Percentiles rank a stretch among this genome's conserved stretches.
phyloP scores from a whole-genome alignment of 2,888 invertebrate species.

The Pseudococcus viburni region DNA sequence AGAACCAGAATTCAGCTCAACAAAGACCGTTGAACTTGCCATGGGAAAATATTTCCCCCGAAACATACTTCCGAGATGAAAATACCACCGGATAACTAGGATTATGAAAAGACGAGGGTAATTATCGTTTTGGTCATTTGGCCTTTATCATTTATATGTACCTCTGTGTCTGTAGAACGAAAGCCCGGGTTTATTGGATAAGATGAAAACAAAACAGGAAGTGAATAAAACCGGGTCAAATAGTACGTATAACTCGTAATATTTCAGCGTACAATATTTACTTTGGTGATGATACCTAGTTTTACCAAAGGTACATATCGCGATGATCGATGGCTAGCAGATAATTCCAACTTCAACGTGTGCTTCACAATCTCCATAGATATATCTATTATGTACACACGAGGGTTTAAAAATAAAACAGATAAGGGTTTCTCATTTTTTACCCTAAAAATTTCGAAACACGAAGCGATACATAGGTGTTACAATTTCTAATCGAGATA shows the following conservation, averaged over 20 bases:
- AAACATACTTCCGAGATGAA: conserved; percentile 35
- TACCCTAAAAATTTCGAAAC: not conserved
- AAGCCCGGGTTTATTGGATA: not conserved
- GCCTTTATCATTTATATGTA: not conserved
- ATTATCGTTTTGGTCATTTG: conserved; percentile 8
- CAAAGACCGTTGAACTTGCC: not conserved
- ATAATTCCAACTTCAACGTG: not conserved
- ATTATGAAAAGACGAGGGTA: conserved; percentile 32
- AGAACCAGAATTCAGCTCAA: not conserved
- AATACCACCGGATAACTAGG: not conserved
- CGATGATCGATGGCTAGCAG: conserved; percentile 10
- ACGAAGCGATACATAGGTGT: not conserved
- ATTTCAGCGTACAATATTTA: conserved; percentile 33
- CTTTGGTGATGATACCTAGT: not conserved
- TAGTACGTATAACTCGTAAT: conserved; percentile 20
- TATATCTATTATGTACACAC: too few relatives aligned
- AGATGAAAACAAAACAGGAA: conserved; percentile 41
- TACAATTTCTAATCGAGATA: too few relatives aligned
- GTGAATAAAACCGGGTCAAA: conserved; percentile 2
- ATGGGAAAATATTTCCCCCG: not conserved
- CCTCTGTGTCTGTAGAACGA: not conserved
- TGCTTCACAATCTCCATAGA: not conserved
- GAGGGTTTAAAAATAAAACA: not conserved
- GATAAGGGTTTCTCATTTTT: conserved; percentile 12
- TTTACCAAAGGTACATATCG: conserved; percentile 9